phyloP scores from a whole-genome alignment of 2,113 vertebrate species.

The Eptesicus fuscus region DNA sequence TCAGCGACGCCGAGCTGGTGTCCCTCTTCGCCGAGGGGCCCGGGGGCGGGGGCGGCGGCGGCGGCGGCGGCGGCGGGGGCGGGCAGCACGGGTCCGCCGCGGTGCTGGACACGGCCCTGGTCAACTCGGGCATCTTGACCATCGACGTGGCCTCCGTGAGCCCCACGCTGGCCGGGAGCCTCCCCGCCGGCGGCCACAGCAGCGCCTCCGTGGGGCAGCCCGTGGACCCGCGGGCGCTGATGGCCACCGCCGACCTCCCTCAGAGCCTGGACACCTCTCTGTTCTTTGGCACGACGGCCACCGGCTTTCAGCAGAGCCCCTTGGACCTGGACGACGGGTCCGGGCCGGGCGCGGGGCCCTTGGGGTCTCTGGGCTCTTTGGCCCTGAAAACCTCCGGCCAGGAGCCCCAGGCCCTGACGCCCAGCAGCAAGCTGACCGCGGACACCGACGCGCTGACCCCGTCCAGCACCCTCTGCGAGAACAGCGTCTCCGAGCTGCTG shows the following conservation, averaged over 20 bases:
- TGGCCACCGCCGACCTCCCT: constrained; percentile 84
- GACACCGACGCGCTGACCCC: constrained; percentile 87
- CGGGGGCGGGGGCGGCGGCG: constrained; percentile 18
- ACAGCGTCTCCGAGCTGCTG: constrained; percentile 88
- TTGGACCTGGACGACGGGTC: constrained; percentile 92
- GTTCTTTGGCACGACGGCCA: constrained; percentile 77
- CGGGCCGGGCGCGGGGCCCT: constrained; percentile 87
- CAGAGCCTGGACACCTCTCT: constrained; percentile 90
- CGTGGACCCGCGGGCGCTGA: constrained; percentile 89
- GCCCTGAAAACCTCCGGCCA: constrained; percentile 82
- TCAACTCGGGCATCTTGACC: constrained; percentile 93
- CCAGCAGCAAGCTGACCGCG: constrained; percentile 84
- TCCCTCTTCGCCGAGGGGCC: constrained; percentile 91
- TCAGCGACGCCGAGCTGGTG: constrained; percentile 90
- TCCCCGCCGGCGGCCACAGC: constrained; percentile 53
- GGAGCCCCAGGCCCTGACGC: constrained; percentile 86
- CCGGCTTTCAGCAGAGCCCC: constrained; percentile 89
- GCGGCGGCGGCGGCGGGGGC: too few relatives aligned
- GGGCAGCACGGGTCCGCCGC: constrained; percentile 77
- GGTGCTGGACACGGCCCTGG: constrained; percentile 89
- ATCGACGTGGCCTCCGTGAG: constrained; percentile 92
- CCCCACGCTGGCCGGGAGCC: constrained; percentile 81
- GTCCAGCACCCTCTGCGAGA: constrained; percentile 82
- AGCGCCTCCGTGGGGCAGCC: constrained; percentile 82
- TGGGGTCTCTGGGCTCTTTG: constrained; percentile 87